phyloP scores from a whole-genome alignment of 2,113 vertebrate species.

The Paralichthys olivaceus region DNA sequence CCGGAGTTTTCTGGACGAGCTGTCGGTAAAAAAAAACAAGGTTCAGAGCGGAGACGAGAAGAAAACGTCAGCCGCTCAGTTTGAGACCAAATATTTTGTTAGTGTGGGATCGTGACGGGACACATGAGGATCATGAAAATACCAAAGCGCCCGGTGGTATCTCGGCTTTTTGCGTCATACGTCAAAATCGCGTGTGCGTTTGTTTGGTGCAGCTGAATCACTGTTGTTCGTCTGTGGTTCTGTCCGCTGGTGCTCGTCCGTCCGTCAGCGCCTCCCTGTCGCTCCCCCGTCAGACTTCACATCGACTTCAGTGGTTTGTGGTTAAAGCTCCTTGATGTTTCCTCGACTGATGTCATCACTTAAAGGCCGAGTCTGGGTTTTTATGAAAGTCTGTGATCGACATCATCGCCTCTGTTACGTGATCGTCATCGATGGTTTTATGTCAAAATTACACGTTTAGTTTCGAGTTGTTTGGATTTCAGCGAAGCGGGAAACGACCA shows the following conservation, averaged over 20 bases:
- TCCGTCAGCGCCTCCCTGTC: neutral
- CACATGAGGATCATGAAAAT: neutral
- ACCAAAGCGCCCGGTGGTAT: no score
- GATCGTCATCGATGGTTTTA: slow-evolving; percentile 15
- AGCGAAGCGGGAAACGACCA: neutral
- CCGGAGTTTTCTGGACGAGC: no score
- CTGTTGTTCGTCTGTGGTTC: neutral
- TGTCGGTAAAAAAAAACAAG: no score
- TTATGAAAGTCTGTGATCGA: slow-evolving; percentile 27
- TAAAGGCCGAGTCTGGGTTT: slow-evolving; percentile 22
- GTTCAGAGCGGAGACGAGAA: no score
- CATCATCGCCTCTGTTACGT: slow-evolving; percentile 34
- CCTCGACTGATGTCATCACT: slow-evolving; percentile 56
- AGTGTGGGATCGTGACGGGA: neutral
- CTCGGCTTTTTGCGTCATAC: no score
- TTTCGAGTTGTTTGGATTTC: slow-evolving; percentile 31
- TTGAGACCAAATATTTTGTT: neutral
- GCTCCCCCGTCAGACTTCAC: no score
- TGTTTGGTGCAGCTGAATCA: neutral
- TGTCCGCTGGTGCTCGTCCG: neutral
- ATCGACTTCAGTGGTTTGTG: slow-evolving; percentile 36
- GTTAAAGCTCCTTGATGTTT: slow-evolving; percentile 36
- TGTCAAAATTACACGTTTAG: slow-evolving; percentile 17
- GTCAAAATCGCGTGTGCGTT: neutral
- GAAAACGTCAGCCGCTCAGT: neutral